phyloP scores from a whole-genome alignment of 2,113 vertebrate genomes.

The Illadopsis cleaveri region DNA sequence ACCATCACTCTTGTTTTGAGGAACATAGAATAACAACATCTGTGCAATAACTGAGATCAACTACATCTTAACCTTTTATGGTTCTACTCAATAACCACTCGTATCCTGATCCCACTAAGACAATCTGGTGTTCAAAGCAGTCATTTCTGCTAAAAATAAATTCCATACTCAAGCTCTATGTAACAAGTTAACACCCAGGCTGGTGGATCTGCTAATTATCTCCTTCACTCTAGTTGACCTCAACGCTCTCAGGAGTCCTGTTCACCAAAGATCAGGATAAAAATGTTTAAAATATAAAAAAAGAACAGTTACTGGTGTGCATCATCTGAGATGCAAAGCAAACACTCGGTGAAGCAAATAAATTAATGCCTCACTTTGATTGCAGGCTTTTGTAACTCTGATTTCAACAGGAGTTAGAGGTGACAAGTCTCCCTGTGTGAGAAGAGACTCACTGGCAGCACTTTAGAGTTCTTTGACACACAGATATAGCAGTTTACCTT shows the following conservation, averaged over 20 bases:
- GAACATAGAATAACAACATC: not conserved
- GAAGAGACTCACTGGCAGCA: not conserved
- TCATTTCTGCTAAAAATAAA: not conserved
- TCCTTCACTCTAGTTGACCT: not conserved
- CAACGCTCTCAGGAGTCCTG: rapidly evolving
- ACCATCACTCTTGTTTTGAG: not conserved
- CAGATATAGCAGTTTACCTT: not conserved
- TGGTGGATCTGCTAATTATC: not conserved
- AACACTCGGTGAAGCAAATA: not conserved
- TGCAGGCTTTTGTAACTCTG: not conserved
- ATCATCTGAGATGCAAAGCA: not conserved
- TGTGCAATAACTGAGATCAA: not conserved
- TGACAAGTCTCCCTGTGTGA: not conserved
- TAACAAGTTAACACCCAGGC: not conserved
- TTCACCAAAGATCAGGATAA: not conserved
- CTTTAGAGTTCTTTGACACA: not conserved
- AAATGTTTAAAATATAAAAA: not conserved
- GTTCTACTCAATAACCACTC: not conserved
- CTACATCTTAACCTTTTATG: not conserved
- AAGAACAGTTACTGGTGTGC: not conserved
- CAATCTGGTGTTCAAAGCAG: not conserved
- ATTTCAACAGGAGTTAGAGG: not conserved
- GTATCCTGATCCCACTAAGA: not conserved
- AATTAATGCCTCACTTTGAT: not conserved
- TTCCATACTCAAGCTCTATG: not conserved